These are phyloP conservation scores for Rhincodon typus DNA, from an alignment of 2,797 vertebrate genomes.

Conservation along the genomic window DNA sequence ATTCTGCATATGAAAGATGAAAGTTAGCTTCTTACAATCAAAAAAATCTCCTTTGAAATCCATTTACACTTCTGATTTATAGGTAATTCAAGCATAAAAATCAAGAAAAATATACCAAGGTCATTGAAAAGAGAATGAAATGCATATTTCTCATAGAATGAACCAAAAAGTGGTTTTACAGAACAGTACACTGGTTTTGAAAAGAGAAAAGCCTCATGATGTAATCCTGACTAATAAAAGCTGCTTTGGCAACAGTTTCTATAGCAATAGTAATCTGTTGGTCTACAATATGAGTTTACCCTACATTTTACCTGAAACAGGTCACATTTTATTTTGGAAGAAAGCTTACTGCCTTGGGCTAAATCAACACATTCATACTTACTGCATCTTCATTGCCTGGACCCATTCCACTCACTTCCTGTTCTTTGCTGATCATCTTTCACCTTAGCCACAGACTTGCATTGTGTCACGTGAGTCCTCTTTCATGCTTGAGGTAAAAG, in stretches of 20 bases:
- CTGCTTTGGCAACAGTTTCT: slow-evolving; percentile 11
- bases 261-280: neutral
- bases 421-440: neutral
- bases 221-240: neutral
- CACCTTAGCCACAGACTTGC: neutral
- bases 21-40: neutral
- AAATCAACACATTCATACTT: neutral
- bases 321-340: neutral
- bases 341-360: neutral
- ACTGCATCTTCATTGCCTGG: neutral
- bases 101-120: neutral
- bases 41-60: neutral
- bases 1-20: neutral
- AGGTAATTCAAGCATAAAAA: neutral
- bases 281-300: neutral
- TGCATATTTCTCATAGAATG: neutral
- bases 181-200: neutral
- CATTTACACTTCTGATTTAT: neutral
- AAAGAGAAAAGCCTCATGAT: neutral
- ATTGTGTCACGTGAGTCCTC: neutral
- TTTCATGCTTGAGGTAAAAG: neutral
- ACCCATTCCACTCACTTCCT: neutral
- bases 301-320: neutral
- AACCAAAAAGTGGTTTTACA: neutral
- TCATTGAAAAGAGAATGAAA: neutral